Percentiles rank a stretch among this genome's conserved stretches.
Evolutionary conservation across 1,140 invertebrate species (phyloP).

Genomic region (Holotrichia oblita): DNA sequence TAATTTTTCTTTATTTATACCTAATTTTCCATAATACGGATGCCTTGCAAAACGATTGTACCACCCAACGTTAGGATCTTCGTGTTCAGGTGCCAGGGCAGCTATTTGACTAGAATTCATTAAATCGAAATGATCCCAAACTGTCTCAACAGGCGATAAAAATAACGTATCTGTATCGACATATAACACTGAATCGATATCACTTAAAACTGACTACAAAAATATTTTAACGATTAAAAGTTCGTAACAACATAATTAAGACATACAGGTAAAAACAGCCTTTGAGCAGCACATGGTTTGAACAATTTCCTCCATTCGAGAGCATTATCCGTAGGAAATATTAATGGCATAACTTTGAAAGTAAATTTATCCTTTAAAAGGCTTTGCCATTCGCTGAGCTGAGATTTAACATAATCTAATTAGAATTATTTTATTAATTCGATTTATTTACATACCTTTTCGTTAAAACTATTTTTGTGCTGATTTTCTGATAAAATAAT

Average conservation of each 20-base stretch:
- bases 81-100: conserved; percentile 88
- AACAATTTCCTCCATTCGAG: conserved; percentile 87
- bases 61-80: conserved; percentile 92
- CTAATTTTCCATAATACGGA: conserved; percentile 90
- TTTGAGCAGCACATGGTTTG: conserved; percentile 91
- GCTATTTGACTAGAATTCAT: conserved; percentile 92
- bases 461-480: conserved; percentile 72
- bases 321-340: conserved; percentile 78
- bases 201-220: conserved; percentile 76
- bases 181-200: conserved; percentile 90
- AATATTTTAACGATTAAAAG: conserved; percentile 51
- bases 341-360: conserved; percentile 78
- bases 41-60: conserved; percentile 95
- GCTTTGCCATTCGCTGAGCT: conserved; percentile 75
- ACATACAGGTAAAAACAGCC: conserved; percentile 89
- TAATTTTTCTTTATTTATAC: conserved; percentile 59
- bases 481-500: conserved; percentile 82
- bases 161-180: conserved; percentile 94
- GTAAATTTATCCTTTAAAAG: conserved; percentile 72
- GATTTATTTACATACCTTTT: conserved; percentile 67
- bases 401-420: conserved; percentile 50
- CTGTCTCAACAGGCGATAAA: conserved; percentile 78
- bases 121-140: conserved; percentile 84
- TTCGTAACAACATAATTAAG: conserved; percentile 7
- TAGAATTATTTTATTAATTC: not conserved